Base-by-base conservation (phyloP, 1,140 invertebrate genomes). In the Diploscapter pachys region DNA sequence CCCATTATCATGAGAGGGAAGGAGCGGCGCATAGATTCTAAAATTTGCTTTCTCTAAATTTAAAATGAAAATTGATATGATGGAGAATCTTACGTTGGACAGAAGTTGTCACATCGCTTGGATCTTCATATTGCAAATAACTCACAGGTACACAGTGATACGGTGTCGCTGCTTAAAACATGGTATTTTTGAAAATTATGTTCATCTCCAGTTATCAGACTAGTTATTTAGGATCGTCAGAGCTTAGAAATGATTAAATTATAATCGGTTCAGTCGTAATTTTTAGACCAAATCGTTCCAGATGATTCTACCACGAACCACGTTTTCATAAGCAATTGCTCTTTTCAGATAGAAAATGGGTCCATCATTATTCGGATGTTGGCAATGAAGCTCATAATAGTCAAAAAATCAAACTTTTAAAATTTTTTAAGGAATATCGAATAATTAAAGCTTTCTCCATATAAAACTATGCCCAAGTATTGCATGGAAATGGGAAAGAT, bases 81-180 rank as follows among this genome's bases (percentile, higher is more conserved):
- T 31, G 56, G 52, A 76, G n/a, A 11, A 50, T 57, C 65, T 77
- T 53, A 84, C 83, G 76, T 76, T 84, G 84, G 51, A 85, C 80
- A n/a, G 79, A 74, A 50, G 78, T 85, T 6, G 83, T 85, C 6
- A 85, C 81, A 76, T 85, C 83, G 64, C 80, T 79, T 31, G 83
- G 73, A 13, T 79, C 79, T 56, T 82, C 79, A 13, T 72, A 53
- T 2, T 69, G 55, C 50, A 81, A 69, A 62, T 83, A 79, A 57
- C 82, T 75, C 6, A 85, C 71, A 48, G 78, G 57, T 48, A 78
- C 71, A 63, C 83, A 85, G 56, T 83, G 80, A n/a, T 78, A 83
- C 8, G 71, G 72, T 31, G 84, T 85, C 49, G 82, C 54, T 3
- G 83, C 83, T 84, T 61, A 73, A 82, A 67, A 4, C 6, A 3